These are phyloP conservation scores for Synergus itoensis DNA, from an alignment of 2,888 invertebrate genomes.

Conservation along the genomic window DNA sequence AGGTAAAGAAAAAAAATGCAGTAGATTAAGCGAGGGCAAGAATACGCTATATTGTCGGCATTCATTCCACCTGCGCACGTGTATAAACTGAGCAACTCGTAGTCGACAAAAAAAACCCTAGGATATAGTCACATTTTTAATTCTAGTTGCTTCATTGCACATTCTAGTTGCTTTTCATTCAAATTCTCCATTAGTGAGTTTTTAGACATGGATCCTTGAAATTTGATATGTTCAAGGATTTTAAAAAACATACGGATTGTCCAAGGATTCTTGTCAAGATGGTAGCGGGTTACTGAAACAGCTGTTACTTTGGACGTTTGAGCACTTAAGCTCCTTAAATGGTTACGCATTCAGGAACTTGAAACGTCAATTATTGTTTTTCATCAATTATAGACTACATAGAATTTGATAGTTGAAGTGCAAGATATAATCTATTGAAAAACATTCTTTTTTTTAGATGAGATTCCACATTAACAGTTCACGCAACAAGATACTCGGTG, in stretches of 20 bases:
- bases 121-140: not conserved
- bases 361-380: not conserved
- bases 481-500: slow-evolving; percentile 30
- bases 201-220: not conserved
- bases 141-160: too few relatives aligned
- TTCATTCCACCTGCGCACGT: slow-evolving; percentile 41
- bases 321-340: not conserved
- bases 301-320: not conserved
- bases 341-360: not conserved
- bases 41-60: slow-evolving; percentile 38
- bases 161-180: not conserved
- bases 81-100: slow-evolving; percentile 35
- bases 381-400: not conserved
- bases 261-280: not conserved
- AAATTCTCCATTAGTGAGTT: not conserved
- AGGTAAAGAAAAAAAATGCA: not conserved
- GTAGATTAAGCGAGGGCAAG: slow-evolving; percentile 39
- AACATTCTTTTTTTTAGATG: slow-evolving; percentile 15
- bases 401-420: not conserved
- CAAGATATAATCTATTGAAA: not conserved
- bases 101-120: slow-evolving; percentile 1
- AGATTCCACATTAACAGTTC: slow-evolving; percentile 22
- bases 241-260: not conserved
- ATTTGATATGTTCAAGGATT: not conserved
- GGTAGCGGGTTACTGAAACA: not conserved